Evolutionary conservation across 2,113 vertebrate species (phyloP).

Genomic region (Hiodon alosoides): DNA sequence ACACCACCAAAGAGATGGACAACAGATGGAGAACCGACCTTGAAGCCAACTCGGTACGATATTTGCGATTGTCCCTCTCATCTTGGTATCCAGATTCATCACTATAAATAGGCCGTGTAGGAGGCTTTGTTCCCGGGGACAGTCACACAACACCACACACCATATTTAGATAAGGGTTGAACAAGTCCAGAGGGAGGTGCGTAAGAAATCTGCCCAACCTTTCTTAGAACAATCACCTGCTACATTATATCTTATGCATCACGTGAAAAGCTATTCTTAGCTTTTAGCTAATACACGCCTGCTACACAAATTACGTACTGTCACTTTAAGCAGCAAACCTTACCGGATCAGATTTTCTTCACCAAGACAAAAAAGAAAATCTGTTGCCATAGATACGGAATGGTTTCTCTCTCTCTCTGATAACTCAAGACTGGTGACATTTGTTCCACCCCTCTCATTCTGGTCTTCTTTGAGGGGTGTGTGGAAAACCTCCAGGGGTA

Average conservation of each 20-base stretch:
- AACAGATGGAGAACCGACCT: neutral
- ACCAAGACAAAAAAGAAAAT: constrained; percentile 1
- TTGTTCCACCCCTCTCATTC: neutral
- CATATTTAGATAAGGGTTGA: neutral
- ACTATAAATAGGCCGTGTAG: neutral
- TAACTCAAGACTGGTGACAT: neutral
- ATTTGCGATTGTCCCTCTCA: neutral
- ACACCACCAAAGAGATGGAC: neutral
- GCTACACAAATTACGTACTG: neutral
- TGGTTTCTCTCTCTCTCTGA: neutral
- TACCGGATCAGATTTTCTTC: neutral
- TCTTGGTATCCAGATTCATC: neutral
- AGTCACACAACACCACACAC: neutral
- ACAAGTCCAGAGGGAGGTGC: too few species aligned
- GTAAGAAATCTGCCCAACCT: neutral
- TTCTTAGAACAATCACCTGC: neutral
- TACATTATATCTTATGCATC: neutral
- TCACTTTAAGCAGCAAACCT: neutral
- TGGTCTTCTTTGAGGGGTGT: neutral
- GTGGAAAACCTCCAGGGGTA: neutral
- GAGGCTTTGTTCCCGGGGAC: neutral
- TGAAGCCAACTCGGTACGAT: neutral
- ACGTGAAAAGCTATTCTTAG: neutral
- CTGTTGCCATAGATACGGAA: constrained; percentile 22
- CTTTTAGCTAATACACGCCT: neutral